Conservation (phyloP, 2,888 invertebrate genomes). For the Falcaria lacertinaria region DNA sequence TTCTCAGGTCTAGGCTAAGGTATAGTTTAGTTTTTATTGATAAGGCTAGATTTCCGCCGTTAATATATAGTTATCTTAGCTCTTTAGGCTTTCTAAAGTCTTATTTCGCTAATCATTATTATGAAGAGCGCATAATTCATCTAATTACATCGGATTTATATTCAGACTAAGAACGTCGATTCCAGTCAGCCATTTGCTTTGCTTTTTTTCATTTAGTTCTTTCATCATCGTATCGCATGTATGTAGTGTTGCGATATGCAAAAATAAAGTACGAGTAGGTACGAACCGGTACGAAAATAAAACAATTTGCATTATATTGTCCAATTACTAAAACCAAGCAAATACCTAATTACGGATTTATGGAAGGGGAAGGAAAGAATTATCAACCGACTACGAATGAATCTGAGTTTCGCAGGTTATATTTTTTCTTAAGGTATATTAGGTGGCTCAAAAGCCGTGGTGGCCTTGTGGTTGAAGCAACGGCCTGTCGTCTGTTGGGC, state of each 20-base stretch:
- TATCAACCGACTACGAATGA: no score
- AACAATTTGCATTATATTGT: no score
- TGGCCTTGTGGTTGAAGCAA: no score
- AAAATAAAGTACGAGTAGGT: no score
- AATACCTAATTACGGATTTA: no score
- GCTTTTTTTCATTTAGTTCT: slow-evolving; percentile 65
- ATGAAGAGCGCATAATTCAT: slow-evolving; percentile 81
- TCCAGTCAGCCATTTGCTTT: slow-evolving; percentile 79
- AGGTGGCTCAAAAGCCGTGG: no score
- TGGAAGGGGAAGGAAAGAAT: no score
- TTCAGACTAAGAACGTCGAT: slow-evolving; percentile 67
- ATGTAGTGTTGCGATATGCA: not conserved
- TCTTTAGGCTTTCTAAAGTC: slow-evolving; percentile 58
- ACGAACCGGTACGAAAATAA: no score
- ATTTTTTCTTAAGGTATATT: no score
- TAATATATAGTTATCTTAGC: slow-evolving; percentile 59
- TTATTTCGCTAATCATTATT: slow-evolving; percentile 79
- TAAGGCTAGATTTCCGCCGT: slow-evolving; percentile 47
- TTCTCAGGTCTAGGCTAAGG: slow-evolving; percentile 53
- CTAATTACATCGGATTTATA: slow-evolving; percentile 79
- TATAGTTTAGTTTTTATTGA: slow-evolving; percentile 44
- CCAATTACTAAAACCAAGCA: no score
- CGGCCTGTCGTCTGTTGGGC: no score
- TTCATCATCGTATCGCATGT: slow-evolving; percentile 41
- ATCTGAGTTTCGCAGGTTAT: no score